Evolutionary conservation across 2,888 invertebrate species (phyloP).

Genomic region (Thereva nobilitata): DNA sequence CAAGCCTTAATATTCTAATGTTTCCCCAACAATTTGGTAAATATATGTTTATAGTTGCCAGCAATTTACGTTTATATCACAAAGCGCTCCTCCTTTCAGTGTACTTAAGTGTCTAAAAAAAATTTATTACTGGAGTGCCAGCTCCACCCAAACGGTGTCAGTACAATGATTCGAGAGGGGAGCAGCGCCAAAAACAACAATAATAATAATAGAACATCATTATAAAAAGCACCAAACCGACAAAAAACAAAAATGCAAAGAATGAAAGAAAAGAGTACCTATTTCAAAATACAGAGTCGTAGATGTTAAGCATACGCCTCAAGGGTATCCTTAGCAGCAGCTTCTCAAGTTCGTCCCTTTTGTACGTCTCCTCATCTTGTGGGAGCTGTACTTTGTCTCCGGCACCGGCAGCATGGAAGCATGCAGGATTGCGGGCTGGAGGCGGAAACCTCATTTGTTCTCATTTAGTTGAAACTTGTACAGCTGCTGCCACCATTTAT

Average conservation of each 20-base stretch:
- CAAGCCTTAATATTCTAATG: too few relatives aligned
- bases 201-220: too few relatives aligned
- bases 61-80: too few relatives aligned
- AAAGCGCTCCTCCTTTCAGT: too few relatives aligned
- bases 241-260: background rate
- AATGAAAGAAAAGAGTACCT: background rate
- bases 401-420: too few relatives aligned
- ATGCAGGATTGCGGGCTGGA: background rate
- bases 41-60: too few relatives aligned
- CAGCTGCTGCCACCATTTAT: conserved; percentile 22
- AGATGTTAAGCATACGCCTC: conserved; percentile 33
- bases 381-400: background rate
- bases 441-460: conserved; percentile 27
- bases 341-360: conserved; percentile 12
- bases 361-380: background rate
- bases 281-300: conserved; percentile 18
- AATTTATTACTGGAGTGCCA: too few relatives aligned
- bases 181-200: too few relatives aligned
- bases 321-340: conserved; percentile 22
- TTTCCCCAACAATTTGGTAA: too few relatives aligned
- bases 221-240: background rate
- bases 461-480: conserved; percentile 27
- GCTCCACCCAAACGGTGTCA: too few relatives aligned
- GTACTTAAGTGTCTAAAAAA: too few relatives aligned
- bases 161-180: too few relatives aligned